phyloP scores from a whole-genome alignment of 2,113 vertebrate species.

The Epinephelus cyanopodus region DNA sequence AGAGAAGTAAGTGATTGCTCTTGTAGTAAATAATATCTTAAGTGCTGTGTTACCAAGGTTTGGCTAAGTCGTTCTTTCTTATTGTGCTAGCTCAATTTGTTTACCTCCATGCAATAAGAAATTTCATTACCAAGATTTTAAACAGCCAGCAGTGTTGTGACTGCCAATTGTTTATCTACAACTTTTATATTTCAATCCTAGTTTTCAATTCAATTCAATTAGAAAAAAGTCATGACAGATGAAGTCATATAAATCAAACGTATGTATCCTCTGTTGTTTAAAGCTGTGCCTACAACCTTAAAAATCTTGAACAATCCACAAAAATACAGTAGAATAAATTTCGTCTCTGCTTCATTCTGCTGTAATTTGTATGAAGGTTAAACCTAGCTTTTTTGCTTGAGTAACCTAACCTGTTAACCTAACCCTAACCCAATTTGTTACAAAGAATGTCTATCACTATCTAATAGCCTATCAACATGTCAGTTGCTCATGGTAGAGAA shows the following conservation, averaged over 20 bases:
- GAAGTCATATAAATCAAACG: not conserved
- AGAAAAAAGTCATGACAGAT: not conserved
- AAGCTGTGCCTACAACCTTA: not conserved
- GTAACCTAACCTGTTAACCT: not conserved
- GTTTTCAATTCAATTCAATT: not conserved
- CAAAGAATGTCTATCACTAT: too few relatives aligned
- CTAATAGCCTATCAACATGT: too few relatives aligned
- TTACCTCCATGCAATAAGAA: slow-evolving; percentile 40
- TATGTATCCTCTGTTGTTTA: not conserved
- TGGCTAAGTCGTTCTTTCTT: slow-evolving; percentile 5
- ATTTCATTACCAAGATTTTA: slow-evolving; percentile 30
- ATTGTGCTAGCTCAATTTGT: slow-evolving; percentile 49
- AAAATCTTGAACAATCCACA: not conserved
- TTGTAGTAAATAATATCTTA: slow-evolving; percentile 66
- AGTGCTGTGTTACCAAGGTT: slow-evolving; percentile 33
- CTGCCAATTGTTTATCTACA: not conserved
- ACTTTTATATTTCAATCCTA: not conserved
- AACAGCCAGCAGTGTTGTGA: slow-evolving; percentile 1
- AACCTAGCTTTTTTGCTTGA: not conserved
- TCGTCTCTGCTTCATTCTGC: not conserved
- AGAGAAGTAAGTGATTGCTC: slow-evolving; percentile 68
- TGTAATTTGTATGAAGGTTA: not conserved
- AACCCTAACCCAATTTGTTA: not conserved
- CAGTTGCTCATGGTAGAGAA: too few relatives aligned
- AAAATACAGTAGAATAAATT: not conserved